Evolutionary conservation across 2,888 invertebrate genomes (phyloP).

Genomic region (Deroplatys truncata): DNA sequence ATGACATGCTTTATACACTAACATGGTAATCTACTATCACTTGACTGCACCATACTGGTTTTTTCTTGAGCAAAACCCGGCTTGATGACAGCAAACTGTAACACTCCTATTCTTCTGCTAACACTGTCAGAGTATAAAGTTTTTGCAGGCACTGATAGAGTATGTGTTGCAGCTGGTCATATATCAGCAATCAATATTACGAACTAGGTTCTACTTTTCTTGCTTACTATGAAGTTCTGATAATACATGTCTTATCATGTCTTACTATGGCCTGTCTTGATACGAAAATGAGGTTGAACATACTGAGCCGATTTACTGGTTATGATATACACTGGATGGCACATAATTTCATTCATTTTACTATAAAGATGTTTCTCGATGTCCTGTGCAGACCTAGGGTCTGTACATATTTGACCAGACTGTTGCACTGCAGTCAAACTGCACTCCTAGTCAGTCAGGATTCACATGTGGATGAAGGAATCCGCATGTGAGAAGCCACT

Average conservation of each 20-base stretch:
- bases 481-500: conserved; percentile 6
- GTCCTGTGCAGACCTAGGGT: background rate
- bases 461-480: conserved; percentile 1
- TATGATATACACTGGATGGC: conserved; percentile 17
- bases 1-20: background rate
- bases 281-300: background rate
- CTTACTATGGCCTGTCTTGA: background rate
- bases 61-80: conserved; percentile 14
- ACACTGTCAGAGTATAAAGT: background rate
- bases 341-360: conserved; percentile 8
- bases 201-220: background rate
- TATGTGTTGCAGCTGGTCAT: background rate
- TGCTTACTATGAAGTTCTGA: background rate
- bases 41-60: conserved; percentile 10
- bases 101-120: background rate
- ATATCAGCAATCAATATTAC: background rate
- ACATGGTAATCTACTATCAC: conserved; percentile 2
- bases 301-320: background rate
- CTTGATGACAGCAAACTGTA: conserved; percentile 2
- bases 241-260: background rate
- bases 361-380: background rate
- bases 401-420: background rate
- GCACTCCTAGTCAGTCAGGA: background rate
- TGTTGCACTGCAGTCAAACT: background rate
- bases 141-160: background rate